Evolutionary conservation across 2,888 invertebrate genomes (phyloP).

Genomic region (Melieria picta): DNA sequence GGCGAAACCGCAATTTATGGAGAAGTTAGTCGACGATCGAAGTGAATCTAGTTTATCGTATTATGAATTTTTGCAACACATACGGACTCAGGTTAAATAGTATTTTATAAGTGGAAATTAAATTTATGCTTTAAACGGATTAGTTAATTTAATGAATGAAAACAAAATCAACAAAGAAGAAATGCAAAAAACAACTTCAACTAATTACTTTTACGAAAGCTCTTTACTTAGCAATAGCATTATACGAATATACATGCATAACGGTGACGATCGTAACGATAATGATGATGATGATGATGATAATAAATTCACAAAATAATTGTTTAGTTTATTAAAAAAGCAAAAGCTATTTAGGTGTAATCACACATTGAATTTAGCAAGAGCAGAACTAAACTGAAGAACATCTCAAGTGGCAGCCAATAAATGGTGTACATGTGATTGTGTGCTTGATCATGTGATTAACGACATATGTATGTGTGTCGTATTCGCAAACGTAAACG

Average conservation of each 20-base stretch:
- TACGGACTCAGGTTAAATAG: conserved; percentile 89
- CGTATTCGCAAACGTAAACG: too few species aligned
- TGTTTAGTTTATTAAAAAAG: neutral
- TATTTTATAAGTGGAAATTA: conserved; percentile 57
- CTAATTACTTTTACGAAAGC: conserved; percentile 9
- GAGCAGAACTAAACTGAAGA: too few species aligned
- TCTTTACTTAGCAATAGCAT: conserved; percentile 4
- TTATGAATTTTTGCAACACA: conserved; percentile 97
- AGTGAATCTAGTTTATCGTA: conserved; percentile 94
- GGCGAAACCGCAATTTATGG: conserved; percentile 81
- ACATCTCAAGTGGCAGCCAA: too few species aligned
- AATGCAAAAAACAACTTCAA: conserved; percentile 21
- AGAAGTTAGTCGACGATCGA: conserved; percentile 92
- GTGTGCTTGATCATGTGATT: too few species aligned
- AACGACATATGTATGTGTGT: too few species aligned
- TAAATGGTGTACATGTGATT: too few species aligned
- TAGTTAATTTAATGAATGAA: conserved; percentile 16
- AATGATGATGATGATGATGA: too few species aligned
- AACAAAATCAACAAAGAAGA: conserved; percentile 8
- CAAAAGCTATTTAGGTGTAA: neutral
- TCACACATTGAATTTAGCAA: neutral
- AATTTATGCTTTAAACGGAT: conserved; percentile 8
- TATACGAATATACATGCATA: too few species aligned
- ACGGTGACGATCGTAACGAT: too few species aligned
- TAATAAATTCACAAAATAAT: conserved; percentile 9